These are phyloP conservation scores for Hylyphantes graminicola DNA, from an alignment of 1,140 invertebrate genomes.

Conservation along the genomic window DNA sequence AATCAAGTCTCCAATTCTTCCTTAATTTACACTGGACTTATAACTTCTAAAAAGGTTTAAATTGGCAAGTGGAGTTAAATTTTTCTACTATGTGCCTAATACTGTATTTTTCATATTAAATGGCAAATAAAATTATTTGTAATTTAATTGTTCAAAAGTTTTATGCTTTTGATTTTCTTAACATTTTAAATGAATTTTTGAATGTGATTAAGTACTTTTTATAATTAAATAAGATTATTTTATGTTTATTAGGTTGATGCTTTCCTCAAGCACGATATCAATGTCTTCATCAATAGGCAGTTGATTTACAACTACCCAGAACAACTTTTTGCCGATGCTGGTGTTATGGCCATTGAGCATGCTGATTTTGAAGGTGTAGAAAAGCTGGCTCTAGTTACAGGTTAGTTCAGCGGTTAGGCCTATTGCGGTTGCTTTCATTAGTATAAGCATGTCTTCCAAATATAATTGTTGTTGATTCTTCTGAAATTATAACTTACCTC, in stretches of 20 bases:
- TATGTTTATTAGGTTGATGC: conserved; percentile 76
- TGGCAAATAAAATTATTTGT: too few relatives aligned
- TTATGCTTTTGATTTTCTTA: too few relatives aligned
- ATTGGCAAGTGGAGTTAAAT: too few relatives aligned
- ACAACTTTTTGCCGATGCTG: conserved; percentile 98
- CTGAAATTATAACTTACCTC: too few relatives aligned
- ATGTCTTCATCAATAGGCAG: conserved; percentile 99
- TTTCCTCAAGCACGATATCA: conserved; percentile 94
- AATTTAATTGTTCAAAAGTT: too few relatives aligned
- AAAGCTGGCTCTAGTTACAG: conserved; percentile 94
- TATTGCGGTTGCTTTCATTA: neutral
- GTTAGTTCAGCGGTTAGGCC: conserved; percentile 65
- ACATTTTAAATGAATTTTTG: neutral
- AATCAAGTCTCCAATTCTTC: too few relatives aligned
- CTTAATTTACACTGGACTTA: too few relatives aligned
- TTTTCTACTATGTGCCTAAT: too few relatives aligned
- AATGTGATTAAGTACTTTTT: neutral
- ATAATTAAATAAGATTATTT: neutral
- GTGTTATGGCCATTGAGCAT: conserved; percentile 99
- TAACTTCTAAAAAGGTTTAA: too few relatives aligned
- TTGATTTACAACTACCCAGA: conserved; percentile 99
- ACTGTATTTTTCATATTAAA: too few relatives aligned
- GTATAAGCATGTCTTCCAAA: too few relatives aligned
- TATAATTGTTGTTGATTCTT: too few relatives aligned
- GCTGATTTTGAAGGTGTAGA: conserved; percentile 99